Percentiles rank a stretch among this genome's conserved stretches.
Conservation (phyloP, 2,113 vertebrate species). For the Hymenochirus boettgeri region DNA sequence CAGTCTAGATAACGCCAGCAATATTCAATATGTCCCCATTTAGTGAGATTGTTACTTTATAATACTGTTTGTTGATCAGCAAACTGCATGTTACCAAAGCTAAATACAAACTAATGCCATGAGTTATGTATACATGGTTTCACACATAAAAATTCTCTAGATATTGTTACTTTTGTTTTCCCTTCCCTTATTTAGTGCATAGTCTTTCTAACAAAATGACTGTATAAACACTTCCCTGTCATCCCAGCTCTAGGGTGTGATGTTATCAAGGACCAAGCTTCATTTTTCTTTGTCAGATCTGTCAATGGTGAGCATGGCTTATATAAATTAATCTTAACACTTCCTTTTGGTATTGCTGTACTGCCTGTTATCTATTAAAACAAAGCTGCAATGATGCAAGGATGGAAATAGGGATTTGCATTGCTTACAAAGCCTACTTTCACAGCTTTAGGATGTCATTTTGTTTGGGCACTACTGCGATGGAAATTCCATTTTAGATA, state of each 20-base stretch:
- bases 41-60: not conserved
- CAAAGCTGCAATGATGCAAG: not conserved
- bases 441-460: not conserved
- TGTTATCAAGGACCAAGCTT: slow-evolving; percentile 9
- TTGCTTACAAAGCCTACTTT: not conserved
- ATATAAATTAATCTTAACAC: slow-evolving; percentile 27
- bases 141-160: no score
- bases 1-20: no score
- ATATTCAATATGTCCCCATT: no score
- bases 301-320: slow-evolving; percentile 4
- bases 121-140: no score
- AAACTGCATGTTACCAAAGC: no score
- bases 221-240: not conserved
- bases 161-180: not conserved
- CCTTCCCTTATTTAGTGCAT: not conserved
- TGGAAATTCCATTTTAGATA: not conserved
- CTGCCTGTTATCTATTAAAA: slow-evolving; percentile 23
- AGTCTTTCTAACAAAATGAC: not conserved
- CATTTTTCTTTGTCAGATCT: slow-evolving; percentile 22
- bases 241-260: not conserved
- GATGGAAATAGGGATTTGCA: not conserved
- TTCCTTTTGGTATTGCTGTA: slow-evolving; percentile 19
- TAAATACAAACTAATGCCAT: no score
- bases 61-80: not conserved
- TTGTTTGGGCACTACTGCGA: no score